phyloP scores from a whole-genome alignment of 2,888 invertebrate genomes.

The Chaetoderma sp. region DNA sequence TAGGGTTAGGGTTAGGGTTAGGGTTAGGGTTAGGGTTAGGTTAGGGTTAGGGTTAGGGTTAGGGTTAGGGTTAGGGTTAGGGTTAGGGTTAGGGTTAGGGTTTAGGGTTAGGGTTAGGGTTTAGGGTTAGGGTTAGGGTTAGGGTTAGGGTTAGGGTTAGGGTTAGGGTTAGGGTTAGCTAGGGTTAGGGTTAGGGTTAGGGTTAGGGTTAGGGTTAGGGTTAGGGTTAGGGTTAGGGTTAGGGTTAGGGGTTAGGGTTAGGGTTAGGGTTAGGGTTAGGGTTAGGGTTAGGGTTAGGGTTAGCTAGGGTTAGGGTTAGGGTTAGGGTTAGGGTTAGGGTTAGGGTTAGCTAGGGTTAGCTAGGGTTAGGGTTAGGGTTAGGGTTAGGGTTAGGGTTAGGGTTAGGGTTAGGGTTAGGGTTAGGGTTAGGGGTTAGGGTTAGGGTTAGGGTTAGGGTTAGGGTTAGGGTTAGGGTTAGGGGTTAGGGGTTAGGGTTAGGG shows the following conservation, averaged over 20 bases:
- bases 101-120: slow-evolving; percentile 17
- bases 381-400: slow-evolving; percentile 1
- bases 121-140: slow-evolving; percentile 32
- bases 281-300: slow-evolving; percentile 11
- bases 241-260: too few relatives aligned
- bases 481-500: too few relatives aligned
- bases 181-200: slow-evolving; percentile 38
- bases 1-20: slow-evolving; percentile 27
- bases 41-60: too few relatives aligned
- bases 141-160: slow-evolving; percentile 40
- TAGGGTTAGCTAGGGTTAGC: too few relatives aligned
- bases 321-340: not conserved
- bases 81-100: slow-evolving; percentile 36
- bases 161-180: slow-evolving; percentile 41
- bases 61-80: slow-evolving; percentile 29
- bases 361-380: slow-evolving; percentile 25
- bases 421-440: too few relatives aligned
- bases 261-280: slow-evolving; percentile 37
- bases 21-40: slow-evolving; percentile 23
- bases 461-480: too few relatives aligned
- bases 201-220: slow-evolving; percentile 39
- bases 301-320: too few relatives aligned
- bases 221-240: slow-evolving; percentile 40
- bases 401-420: too few relatives aligned
- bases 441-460: too few relatives aligned